Evolutionary conservation across 2,113 vertebrate species (phyloP), one percentile per base, ranked within the genome.

Genomic region (Vulpes lagopus): DNA sequence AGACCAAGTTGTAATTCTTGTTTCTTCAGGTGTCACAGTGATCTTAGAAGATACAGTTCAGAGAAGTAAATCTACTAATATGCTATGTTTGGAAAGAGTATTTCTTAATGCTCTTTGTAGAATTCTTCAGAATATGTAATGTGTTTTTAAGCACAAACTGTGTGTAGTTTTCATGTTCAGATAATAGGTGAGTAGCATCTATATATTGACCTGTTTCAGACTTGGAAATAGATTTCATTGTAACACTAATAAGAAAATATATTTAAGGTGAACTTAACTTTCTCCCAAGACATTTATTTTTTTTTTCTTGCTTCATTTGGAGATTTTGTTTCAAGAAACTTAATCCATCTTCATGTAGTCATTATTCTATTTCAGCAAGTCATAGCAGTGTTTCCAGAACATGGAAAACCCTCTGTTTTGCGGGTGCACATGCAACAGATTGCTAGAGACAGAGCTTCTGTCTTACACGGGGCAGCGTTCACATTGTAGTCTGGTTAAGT

Each of bases 211-310:
- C 14, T 96, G 0, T 71, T 76, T 80, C 2, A 91, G 74, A 84
- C 59, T 25, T 89, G 53, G 30, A 81, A 93, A 93, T 95, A 73
- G 38, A 97, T 73, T 88, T 83, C 22, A 91, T 12, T 82, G 53
- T 94, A 49, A 86, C 57, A 73, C 1, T 7, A 1, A 8, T 55
- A 92, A 2, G 23, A 16, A 84, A 97, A 87, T 94, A 55, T 59
- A 87, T 84, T 95, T 94, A 59, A 93, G n/a, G 16, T 90, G 53
- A 83, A 95, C 10, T 93, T 91, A 67, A 64, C 79, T 96, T 74
- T 91, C 51, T 96, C 35, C 32, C 35, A 93, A 49, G 64, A 81
- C 59, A 69, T 89, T 16, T 82, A 35, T 32, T 95, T 80, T 73
- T 82, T 82, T 57, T 67, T 91, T 19, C 55, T 60, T 94, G 35